Evolutionary conservation across 2,113 vertebrate species (phyloP), one percentile per base, ranked within the genome.

Genomic region (Mobula hypostoma): DNA sequence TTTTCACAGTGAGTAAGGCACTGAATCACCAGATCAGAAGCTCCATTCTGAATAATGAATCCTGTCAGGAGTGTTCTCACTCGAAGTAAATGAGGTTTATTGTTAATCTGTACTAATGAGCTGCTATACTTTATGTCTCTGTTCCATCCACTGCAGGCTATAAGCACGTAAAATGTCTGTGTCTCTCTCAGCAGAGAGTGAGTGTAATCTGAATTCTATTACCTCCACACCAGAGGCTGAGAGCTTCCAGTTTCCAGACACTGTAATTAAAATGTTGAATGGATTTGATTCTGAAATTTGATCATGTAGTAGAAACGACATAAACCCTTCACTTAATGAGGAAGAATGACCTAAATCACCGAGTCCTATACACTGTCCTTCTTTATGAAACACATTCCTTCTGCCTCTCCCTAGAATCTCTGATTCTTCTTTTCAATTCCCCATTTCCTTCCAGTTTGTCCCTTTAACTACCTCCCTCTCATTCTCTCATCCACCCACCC

Each of bases 181-280:
- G 58, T 66, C 85, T 68, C 29, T 66, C 61, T 90, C 61, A 12
- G n/a, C 85, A 90, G 61, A 3, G 85, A 88, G 85, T 32, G 85
- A 88, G 85, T 88, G 63, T 88, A 66, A 68, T 63, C 85, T 90
- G 85, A 90, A 68, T 90, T 90, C 58, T 90, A 90, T 90, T 90
- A 90, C 29, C n/a, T 14, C 14, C 85, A 32, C 85, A 90, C 85
- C 61, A 68, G 61, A 90, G 85, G 85, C 61, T 90, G 61, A 66
- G 85, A 66, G 29, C 61, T 66, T 68, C 85, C 14, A 66, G 61
- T 90, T 90, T 90, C 85, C n/a, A 90, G 85, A 66, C 29, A 32
- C 61, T 68, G 85, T 90, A 68, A 90, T 90, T 68, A 90, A 90
- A 90, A 68, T 90, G 85, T 32, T 90, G 61, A 90, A 90, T 90